Percentiles rank a stretch among this genome's conserved stretches.
Conservation (phyloP, 2,888 invertebrate species). For the Calephelis perditalis region DNA sequence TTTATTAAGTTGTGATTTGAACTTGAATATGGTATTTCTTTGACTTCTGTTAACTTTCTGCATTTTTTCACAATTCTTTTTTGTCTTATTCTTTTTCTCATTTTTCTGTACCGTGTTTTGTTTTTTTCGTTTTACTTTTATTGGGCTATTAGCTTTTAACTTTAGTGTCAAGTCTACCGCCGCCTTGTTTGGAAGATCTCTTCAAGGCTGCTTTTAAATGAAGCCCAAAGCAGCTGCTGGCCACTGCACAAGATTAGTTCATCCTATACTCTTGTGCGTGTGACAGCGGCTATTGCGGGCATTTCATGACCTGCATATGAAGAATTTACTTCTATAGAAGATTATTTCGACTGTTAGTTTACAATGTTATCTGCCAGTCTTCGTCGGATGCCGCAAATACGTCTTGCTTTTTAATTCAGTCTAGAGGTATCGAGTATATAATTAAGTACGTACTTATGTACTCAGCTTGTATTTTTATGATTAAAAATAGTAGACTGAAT, state of each 20-base stretch:
- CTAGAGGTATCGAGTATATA: background rate
- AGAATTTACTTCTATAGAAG: slow-evolving; percentile 30
- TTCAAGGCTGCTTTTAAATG: slow-evolving; percentile 47
- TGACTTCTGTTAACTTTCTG: too few relatives aligned
- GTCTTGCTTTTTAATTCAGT: too few relatives aligned
- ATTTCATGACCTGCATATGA: slow-evolving; percentile 71
- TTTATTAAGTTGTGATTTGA: too few relatives aligned
- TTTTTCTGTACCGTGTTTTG: too few relatives aligned
- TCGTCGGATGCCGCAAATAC: too few relatives aligned
- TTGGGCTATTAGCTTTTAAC: background rate
- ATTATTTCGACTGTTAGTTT: slow-evolving; percentile 1
- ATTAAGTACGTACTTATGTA: background rate
- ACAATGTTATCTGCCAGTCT: background rate
- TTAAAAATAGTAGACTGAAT: too few relatives aligned
- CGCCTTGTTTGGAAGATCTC: slow-evolving; percentile 17
- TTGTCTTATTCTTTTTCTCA: too few relatives aligned
- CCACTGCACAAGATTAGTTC: slow-evolving; percentile 97
- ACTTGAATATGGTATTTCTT: too few relatives aligned
- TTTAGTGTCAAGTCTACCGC: slow-evolving; percentile 1
- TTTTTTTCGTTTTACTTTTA: slow-evolving; percentile 3
- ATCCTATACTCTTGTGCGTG: slow-evolving; percentile 97
- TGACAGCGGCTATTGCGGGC: slow-evolving; percentile 99
- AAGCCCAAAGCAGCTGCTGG: slow-evolving; percentile 97
- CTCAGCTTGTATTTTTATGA: too few relatives aligned
- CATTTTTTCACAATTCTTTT: too few relatives aligned